A percentile compares a stretch with the other conserved stretches of the same genome.
Evolutionary conservation across 1,140 invertebrate species (phyloP).

Genomic region (Pseudomyrmex cubaensis): DNA sequence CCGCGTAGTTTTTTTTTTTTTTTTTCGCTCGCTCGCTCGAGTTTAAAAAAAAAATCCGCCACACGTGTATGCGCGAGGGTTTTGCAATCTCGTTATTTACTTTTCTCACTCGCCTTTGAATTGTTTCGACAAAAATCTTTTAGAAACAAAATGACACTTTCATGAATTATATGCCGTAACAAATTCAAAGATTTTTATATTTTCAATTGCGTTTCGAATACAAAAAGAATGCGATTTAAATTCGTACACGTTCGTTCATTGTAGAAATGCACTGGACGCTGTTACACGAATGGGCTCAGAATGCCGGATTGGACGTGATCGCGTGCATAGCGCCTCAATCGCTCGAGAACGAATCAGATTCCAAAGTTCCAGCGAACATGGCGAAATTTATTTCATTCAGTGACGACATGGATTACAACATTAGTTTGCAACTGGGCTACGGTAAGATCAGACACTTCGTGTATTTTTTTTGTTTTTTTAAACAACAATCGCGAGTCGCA

Average conservation of each 20-base stretch:
- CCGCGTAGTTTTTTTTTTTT: background rate
- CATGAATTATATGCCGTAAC: background rate
- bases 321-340: slow-evolving; percentile 72
- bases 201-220: background rate
- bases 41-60: background rate
- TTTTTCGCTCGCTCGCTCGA: background rate
- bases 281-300: slow-evolving; percentile 78
- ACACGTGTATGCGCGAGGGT: too few relatives aligned
- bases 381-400: slow-evolving; percentile 86
- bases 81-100: too few relatives aligned
- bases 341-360: slow-evolving; percentile 38
- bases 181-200: background rate
- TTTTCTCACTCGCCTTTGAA: too few relatives aligned
- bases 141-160: background rate
- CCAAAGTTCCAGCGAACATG: slow-evolving; percentile 84
- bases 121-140: background rate
- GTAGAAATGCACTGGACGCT: slow-evolving; percentile 78
- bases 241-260: background rate
- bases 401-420: slow-evolving; percentile 86
- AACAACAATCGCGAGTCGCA: background rate
- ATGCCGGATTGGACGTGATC: slow-evolving; percentile 77
- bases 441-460: slow-evolving; percentile 82
- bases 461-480: background rate
- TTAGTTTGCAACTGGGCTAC: slow-evolving; percentile 89
- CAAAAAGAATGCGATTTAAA: too few relatives aligned